A percentile compares a stretch with the other conserved stretches of the same genome.
These are phyloP conservation scores for Pangasius macronema DNA, from an alignment of 2,797 vertebrate genomes.

Conservation along the genomic window DNA sequence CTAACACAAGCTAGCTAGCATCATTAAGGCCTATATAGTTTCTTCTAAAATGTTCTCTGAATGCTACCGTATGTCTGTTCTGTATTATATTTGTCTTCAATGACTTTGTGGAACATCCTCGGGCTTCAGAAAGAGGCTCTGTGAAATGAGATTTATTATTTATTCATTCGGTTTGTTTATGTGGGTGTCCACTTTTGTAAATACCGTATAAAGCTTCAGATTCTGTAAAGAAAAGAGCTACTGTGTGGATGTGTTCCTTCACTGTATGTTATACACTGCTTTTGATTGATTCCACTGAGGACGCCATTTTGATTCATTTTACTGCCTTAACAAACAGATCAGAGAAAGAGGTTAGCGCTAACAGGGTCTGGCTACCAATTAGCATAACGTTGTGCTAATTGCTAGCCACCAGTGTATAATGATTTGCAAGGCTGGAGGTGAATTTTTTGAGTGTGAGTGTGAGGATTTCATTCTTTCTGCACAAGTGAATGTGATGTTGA, in stretches of 20 bases:
- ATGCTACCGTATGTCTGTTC: background rate
- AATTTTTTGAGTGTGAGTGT: background rate
- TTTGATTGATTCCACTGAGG: background rate
- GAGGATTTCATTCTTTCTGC: background rate
- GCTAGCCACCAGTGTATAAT: background rate
- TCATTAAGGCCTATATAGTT: background rate
- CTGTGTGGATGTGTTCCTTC: constrained; percentile 66
- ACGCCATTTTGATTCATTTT: background rate
- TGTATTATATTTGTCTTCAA: background rate
- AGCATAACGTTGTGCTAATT: background rate
- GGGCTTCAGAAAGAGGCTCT: background rate
- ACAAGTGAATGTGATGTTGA: no score
- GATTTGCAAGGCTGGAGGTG: background rate
- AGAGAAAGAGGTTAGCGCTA: background rate
- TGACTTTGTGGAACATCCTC: background rate
- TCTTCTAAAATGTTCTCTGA: background rate
- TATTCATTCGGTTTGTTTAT: constrained; percentile 41
- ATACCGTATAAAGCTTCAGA: constrained; percentile 71
- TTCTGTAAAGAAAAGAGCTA: constrained; percentile 69
- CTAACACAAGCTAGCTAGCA: background rate
- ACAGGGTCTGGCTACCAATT: background rate
- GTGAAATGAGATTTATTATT: constrained; percentile 21
- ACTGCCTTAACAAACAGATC: background rate
- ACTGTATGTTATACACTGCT: constrained; percentile 12
- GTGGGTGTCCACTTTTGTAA: constrained; percentile 61